A percentile compares a stretch with the other conserved stretches of the same genome.
Evolutionary conservation across 1,140 invertebrate species (phyloP).

Genomic region (Brachionus rotundiformis): DNA sequence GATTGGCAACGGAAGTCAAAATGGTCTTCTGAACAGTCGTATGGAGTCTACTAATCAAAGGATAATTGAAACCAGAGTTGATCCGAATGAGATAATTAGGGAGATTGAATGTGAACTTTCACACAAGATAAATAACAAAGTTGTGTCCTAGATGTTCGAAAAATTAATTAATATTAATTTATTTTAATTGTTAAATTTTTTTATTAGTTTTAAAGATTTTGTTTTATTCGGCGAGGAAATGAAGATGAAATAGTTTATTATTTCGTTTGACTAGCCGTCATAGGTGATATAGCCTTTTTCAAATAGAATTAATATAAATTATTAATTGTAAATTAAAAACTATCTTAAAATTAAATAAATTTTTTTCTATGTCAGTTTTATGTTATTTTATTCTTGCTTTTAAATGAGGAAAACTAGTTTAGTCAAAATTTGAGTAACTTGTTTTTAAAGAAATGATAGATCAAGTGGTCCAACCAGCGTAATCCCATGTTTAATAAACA

Average conservation of each 20-base stretch:
- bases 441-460: too few relatives aligned
- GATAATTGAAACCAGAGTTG: slow-evolving; percentile 31
- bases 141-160: not conserved
- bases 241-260: not conserved
- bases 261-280: not conserved
- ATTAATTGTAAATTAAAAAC: not conserved
- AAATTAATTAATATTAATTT: not conserved
- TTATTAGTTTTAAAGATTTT: slow-evolving; percentile 14
- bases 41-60: slow-evolving; percentile 11
- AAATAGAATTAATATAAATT: not conserved
- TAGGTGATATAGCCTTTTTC: not conserved
- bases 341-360: not conserved
- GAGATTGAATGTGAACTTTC: slow-evolving; percentile 45
- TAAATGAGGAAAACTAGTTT: too few relatives aligned
- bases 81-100: slow-evolving; percentile 26
- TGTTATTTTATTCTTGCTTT: too few relatives aligned
- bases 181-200: not conserved
- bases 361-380: not conserved
- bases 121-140: not conserved
- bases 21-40: not conserved
- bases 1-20: not conserved
- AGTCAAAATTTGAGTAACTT: too few relatives aligned
- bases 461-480: too few relatives aligned
- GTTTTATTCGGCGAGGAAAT: not conserved
- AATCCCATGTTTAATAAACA: too few relatives aligned